phyloP scores from a whole-genome alignment of 2,888 invertebrate species.

The Fabriciana adippe region DNA sequence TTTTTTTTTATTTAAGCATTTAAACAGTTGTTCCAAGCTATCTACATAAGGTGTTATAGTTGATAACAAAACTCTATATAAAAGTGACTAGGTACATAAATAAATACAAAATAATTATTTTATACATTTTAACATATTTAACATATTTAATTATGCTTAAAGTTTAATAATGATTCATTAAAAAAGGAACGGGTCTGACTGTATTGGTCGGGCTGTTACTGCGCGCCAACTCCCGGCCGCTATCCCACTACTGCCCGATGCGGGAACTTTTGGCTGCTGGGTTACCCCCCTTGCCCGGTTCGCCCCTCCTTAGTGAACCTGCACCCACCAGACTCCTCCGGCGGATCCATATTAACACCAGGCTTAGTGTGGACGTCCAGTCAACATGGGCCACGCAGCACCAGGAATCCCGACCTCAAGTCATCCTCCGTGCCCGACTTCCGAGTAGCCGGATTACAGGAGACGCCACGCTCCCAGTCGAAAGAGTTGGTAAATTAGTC shows the following conservation, averaged over 20 bases:
- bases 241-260: slow-evolving; percentile 99
- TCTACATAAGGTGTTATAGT: no score
- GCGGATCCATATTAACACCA: slow-evolving; percentile 97
- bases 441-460: slow-evolving; percentile 99
- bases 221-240: slow-evolving; percentile 97
- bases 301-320: slow-evolving; percentile 94
- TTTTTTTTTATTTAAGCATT: no score
- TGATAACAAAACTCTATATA: no score
- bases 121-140: no score
- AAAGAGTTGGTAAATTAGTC: no score
- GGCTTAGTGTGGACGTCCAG: slow-evolving; percentile 98
- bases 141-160: no score
- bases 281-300: slow-evolving; percentile 99
- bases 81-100: no score
- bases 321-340: slow-evolving; percentile 88
- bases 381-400: slow-evolving; percentile 83
- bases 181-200: slow-evolving; percentile 76
- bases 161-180: no score
- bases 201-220: slow-evolving; percentile 89
- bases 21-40: no score
- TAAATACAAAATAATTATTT: no score
- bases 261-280: slow-evolving; percentile 99
- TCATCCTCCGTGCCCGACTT: slow-evolving; percentile 95
- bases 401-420: slow-evolving; percentile 90
- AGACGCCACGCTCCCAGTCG: slow-evolving; percentile 97